phyloP scores from a whole-genome alignment of 2,797 vertebrate species.

The Gallirallus australis region DNA sequence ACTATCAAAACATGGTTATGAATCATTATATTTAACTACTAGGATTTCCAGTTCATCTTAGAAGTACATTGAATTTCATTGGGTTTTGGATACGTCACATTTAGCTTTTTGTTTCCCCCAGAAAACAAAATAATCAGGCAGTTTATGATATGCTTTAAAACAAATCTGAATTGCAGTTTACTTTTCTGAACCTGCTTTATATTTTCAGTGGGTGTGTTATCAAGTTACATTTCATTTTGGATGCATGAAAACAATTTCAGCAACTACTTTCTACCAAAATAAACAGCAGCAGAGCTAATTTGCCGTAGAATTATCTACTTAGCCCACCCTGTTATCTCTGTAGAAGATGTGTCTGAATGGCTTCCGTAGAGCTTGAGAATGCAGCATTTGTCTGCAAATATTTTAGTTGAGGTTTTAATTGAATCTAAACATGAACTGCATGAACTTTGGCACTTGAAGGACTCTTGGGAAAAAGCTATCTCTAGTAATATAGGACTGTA shows the following conservation, averaged over 20 bases:
- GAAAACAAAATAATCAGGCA: neutral
- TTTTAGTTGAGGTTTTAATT: slow-evolving; percentile 39
- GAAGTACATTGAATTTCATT: neutral
- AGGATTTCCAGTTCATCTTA: slow-evolving; percentile 18
- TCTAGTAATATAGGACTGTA: neutral
- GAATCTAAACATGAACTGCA: slow-evolving; percentile 36
- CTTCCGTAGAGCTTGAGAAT: slow-evolving; percentile 19
- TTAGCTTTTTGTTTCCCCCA: neutral
- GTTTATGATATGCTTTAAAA: slow-evolving; percentile 15
- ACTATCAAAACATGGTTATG: neutral
- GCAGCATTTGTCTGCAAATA: slow-evolving; percentile 35
- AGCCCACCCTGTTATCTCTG: neutral
- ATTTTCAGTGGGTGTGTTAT: neutral
- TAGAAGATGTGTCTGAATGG: slow-evolving; percentile 15
- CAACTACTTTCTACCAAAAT: neutral
- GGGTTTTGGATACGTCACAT: neutral
- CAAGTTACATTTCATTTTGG: slow-evolving; percentile 8
- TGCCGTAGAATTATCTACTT: slow-evolving; percentile 2
- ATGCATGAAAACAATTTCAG: slow-evolving; percentile 20
- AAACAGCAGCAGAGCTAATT: slow-evolving; percentile 12
- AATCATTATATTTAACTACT: neutral
- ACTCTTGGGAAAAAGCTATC: neutral
- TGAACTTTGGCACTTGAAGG: slow-evolving; percentile 45
- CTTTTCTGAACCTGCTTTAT: neutral
- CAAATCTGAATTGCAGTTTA: slow-evolving; percentile 28